Conservation (phyloP, 1,140 invertebrate species). For the Dendrolimus kikuchii region DNA sequence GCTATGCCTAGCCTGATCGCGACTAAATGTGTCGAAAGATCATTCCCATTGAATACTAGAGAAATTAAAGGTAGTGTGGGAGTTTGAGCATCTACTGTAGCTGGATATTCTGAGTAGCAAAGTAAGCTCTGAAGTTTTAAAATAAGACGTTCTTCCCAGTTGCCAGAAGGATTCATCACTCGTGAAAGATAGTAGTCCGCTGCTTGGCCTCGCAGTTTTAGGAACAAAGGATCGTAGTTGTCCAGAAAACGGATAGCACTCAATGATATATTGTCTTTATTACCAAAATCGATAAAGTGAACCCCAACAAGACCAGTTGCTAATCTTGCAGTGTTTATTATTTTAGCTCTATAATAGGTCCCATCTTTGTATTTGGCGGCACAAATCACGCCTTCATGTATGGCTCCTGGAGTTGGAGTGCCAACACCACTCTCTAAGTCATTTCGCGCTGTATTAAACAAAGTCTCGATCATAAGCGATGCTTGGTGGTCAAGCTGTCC, state of each 20-base stretch:
- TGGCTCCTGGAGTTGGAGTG: conserved; percentile 36
- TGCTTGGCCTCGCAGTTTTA: conserved; percentile 70
- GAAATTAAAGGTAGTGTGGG: conserved; percentile 53
- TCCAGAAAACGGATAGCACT: conserved; percentile 73
- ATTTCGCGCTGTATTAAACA: conserved; percentile 60
- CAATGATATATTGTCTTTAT: conserved; percentile 72
- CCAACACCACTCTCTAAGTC: conserved; percentile 66
- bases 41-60: conserved; percentile 57
- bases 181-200: conserved; percentile 74
- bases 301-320: conserved; percentile 71
- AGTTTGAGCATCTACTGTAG: conserved; percentile 46
- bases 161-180: conserved; percentile 55
- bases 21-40: conserved; percentile 59
- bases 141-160: conserved; percentile 70
- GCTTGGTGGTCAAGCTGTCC: conserved; percentile 75
- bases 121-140: conserved; percentile 64
- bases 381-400: conserved; percentile 72
- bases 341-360: conserved; percentile 75
- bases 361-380: conserved; percentile 78
- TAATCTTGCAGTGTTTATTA: conserved; percentile 63
- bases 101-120: conserved; percentile 68
- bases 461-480: conserved; percentile 71
- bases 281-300: conserved; percentile 82
- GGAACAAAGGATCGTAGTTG: conserved; percentile 65
- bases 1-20: conserved; percentile 44